These are phyloP conservation scores for Polydrusus pterygomalis DNA, from an alignment of 2,888 invertebrate species.

Conservation along the genomic window DNA sequence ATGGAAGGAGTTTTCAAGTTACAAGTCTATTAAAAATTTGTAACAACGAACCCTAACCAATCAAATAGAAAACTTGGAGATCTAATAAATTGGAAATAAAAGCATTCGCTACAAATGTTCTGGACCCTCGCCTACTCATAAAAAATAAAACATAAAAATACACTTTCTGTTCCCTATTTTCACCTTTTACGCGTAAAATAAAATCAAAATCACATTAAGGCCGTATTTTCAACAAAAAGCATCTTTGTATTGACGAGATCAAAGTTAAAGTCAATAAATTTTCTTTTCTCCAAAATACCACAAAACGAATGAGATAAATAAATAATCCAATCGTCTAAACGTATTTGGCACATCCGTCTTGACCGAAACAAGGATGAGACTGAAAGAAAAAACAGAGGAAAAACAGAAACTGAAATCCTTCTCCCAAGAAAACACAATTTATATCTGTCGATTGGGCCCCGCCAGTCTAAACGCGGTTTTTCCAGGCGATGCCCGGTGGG, in stretches of 20 bases:
- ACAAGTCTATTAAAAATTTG: background rate
- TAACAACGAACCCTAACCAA: background rate
- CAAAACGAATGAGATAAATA: slow-evolving; percentile 52
- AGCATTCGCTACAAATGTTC: slow-evolving; percentile 7
- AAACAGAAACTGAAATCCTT: slow-evolving; percentile 52
- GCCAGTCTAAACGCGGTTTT: slow-evolving; percentile 49
- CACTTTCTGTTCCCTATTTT: slow-evolving; percentile 12
- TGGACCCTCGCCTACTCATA: slow-evolving; percentile 8
- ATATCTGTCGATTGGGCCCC: slow-evolving; percentile 51
- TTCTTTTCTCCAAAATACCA: slow-evolving; percentile 43
- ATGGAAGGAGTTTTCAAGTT: background rate
- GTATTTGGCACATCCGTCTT: slow-evolving; percentile 53
- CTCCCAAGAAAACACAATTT: slow-evolving; percentile 53
- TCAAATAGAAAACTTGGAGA: slow-evolving; percentile 2
- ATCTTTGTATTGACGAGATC: slow-evolving; percentile 48
- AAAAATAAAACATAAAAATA: slow-evolving; percentile 27
- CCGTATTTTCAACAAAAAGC: slow-evolving; percentile 35
- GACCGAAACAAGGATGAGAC: slow-evolving; percentile 52
- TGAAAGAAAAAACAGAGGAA: slow-evolving; percentile 45
- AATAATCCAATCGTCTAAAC: slow-evolving; percentile 53
- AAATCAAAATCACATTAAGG: slow-evolving; percentile 42
- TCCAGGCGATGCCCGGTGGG: slow-evolving; percentile 45
- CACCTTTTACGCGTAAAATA: slow-evolving; percentile 33
- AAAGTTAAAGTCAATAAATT: slow-evolving; percentile 48
- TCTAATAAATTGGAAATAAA: slow-evolving; percentile 18